phyloP scores from a whole-genome alignment of 2,888 invertebrate genomes.

The Tenodera sinensis region DNA sequence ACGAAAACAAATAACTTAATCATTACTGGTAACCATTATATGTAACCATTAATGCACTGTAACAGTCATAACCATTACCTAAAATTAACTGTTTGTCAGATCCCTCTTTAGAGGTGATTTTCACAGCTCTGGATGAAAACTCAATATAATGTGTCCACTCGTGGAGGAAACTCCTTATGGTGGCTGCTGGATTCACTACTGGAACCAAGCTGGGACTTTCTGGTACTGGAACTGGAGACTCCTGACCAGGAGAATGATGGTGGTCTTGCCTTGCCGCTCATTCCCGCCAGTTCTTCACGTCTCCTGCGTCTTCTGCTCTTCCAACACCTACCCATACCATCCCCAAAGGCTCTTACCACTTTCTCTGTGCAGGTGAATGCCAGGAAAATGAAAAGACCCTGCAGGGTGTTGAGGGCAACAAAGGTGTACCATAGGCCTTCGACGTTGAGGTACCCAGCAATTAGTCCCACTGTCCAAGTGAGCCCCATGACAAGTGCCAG shows the following conservation, averaged over 20 bases:
- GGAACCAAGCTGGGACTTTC: conserved; percentile 35
- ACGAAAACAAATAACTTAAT: too few relatives aligned
- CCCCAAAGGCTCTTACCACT: conserved; percentile 39
- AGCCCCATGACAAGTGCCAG: conserved; percentile 50
- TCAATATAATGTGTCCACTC: conserved; percentile 24
- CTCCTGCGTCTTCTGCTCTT: neutral
- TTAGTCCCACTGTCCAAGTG: conserved; percentile 48
- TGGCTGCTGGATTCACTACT: conserved; percentile 24
- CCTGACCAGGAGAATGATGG: conserved; percentile 39
- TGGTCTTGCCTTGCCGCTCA: conserved; percentile 33
- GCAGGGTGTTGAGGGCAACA: conserved; percentile 47
- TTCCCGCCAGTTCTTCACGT: neutral
- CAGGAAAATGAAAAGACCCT: conserved; percentile 50
- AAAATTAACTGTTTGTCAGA: too few relatives aligned
- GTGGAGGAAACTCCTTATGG: neutral
- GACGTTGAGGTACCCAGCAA: conserved; percentile 45
- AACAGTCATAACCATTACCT: too few relatives aligned
- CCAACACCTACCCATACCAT: conserved; percentile 8
- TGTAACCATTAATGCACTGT: too few relatives aligned
- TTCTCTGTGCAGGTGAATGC: conserved; percentile 49
- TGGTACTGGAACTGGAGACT: conserved; percentile 34
- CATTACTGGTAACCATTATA: too few relatives aligned
- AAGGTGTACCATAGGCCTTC: conserved; percentile 47
- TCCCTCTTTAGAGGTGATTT: neutral
- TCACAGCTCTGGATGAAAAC: neutral